Evolutionary conservation across 92 coral and sea anemone genomes (phyloP), one percentile per base, ranked within the genome.

Genomic region (Phenganax stokvisi): DNA sequence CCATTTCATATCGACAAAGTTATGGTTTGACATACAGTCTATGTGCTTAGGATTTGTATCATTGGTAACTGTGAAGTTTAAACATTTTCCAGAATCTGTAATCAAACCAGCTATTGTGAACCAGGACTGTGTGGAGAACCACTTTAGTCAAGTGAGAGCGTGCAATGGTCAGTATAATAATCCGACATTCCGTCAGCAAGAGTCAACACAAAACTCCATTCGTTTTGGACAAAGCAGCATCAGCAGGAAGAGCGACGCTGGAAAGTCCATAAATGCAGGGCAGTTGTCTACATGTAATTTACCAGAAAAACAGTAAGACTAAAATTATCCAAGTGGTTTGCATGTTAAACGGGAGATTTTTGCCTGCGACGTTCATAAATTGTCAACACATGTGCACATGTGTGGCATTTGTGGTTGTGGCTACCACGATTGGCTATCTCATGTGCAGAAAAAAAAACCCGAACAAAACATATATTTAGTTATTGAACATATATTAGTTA

Each of bases 61-160:
- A 0, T 11, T 89, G 82, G 89, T 86, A 12, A 51, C 71, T 3
- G 12, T 77, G 54, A 86, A 89, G 81, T 62, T 89, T 12, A 20
- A 59, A 9, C 82, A 83, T 62, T 85, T 82, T 72, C 91, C 87
- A 60, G 12, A 58, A 12, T 53, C 87, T 51, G 87, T 85, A 15
- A 78, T 89, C 8, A 89, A 89, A 61, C 87, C 91, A 12, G 85
- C 87, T 0, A 86, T 86, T 12, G 80, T 89, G 12, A 89, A 89
- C 61, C 89, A 88, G 77, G 86, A 88, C 58, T 85, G 89, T 85
- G 91, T 77, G n/a, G 87, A 88, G 54, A 88, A 89, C 47, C 91
- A 89, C 64, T 89, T 89, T 65, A 80, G 89, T 27, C 91, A 85
- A 56, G 80, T 89, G 11, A 44, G 89, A 9, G 81, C 91, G 0